A percentile compares a stretch with the other conserved stretches of the same genome.
Evolutionary conservation across 2,797 vertebrate genomes (phyloP).

Genomic region (Enteromius anoplus): DNA sequence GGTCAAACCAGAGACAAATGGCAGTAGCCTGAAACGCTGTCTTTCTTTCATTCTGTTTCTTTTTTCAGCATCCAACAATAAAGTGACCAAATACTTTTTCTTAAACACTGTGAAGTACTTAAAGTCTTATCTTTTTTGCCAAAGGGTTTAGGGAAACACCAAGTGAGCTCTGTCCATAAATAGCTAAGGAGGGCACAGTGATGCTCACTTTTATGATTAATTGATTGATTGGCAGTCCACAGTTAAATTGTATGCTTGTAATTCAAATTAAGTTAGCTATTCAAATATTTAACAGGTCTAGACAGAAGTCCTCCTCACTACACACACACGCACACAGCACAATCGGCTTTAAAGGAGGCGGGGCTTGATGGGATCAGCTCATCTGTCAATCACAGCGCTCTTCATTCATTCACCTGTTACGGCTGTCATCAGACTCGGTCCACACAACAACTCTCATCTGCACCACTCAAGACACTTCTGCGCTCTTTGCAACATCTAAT

Average conservation of each 20-base stretch:
- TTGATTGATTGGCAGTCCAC: background rate
- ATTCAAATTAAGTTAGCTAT: background rate
- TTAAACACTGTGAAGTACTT: background rate
- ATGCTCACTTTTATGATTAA: background rate
- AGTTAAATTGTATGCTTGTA: background rate
- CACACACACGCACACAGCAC: background rate
- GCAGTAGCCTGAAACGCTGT: background rate
- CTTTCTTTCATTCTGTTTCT: background rate
- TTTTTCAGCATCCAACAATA: background rate
- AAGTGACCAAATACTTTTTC: background rate
- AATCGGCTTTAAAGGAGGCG: conserved; percentile 62
- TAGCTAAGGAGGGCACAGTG: background rate
- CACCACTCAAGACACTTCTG: background rate
- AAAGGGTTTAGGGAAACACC: background rate
- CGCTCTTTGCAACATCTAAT: background rate
- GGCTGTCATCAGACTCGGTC: background rate
- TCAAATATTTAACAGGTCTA: background rate
- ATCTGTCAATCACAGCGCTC: conserved; percentile 51
- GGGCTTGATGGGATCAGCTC: conserved; percentile 57
- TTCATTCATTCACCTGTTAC: conserved; percentile 43
- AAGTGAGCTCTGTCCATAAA: background rate
- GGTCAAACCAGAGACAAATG: background rate
- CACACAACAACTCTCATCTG: background rate
- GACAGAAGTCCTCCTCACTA: background rate
- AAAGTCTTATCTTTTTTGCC: background rate